Evolutionary conservation across 2,888 invertebrate species (phyloP), one percentile per base, ranked within the genome.

Genomic region (Synanthedon vespiformis): DNA sequence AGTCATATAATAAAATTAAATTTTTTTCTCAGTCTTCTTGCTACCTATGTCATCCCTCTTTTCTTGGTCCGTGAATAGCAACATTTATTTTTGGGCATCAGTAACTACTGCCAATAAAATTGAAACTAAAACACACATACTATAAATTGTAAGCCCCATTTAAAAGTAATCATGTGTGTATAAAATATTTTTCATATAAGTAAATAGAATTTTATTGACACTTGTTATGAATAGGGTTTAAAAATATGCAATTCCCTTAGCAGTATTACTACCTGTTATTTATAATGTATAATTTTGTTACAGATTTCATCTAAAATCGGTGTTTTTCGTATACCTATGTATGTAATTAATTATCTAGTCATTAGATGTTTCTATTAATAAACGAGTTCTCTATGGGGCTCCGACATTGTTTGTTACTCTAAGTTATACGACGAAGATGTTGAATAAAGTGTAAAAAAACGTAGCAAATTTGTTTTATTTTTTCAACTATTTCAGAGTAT

Each of bases 401-500:
- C 68, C 62, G 68, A 64, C 69, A 41, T 82, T 82, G 80, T 81
- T 83, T 80, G 74, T 76, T 76, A 77, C 72, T 81, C 71, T 82
- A 82, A 81, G 79, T 80, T 80, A 77, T 80, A 80, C 70, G 74
- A 81, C 67, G 70, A 78, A 62, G 70, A 73, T 83, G 85, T 85
- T 85, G 64, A 84, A 80, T 85, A 85, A 85, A 85, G 77, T 78
- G 73, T 77, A 74, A 76, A 48, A 48, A 14, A 75, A 77, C 55
- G 56, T 57, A 55, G 8, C 49, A 2, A 67, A 57, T 51, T 58
- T 41, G 8, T 52, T 52, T 48, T 40, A 52, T 55, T 34, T 10
- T 34, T 34, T 34, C 34, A 34, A 34, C 10, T 34, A 2, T 27
- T 1, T 34, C 34, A 22, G 22, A 22, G 22, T 22, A 22, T 5